A percentile compares a stretch with the other conserved stretches of the same genome.
These are phyloP conservation scores for Lagocephalus sceleratus DNA, from an alignment of 2,797 vertebrate species.

Conservation along the genomic window DNA sequence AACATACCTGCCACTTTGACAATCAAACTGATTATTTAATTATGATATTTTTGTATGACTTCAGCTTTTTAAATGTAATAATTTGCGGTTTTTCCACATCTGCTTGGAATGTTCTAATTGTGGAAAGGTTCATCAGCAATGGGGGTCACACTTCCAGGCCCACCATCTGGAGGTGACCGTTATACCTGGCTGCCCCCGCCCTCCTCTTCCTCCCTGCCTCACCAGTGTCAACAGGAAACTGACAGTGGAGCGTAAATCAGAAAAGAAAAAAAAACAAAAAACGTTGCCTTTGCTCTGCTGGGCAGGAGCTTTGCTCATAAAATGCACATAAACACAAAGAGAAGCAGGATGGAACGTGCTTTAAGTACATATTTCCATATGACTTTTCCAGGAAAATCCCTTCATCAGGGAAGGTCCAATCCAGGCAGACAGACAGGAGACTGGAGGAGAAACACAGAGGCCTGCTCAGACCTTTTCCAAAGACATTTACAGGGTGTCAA, in stretches of 20 bases:
- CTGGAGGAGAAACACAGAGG: conserved; percentile 45
- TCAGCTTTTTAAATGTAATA: no score
- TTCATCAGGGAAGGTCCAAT: conserved; percentile 62
- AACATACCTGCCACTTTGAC: no score
- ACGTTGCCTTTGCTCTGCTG: conserved; percentile 74
- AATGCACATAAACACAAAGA: conserved; percentile 43
- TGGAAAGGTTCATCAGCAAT: no score
- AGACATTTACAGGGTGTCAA: conserved; percentile 29
- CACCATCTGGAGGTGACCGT: conserved; percentile 16
- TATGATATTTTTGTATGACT: no score
- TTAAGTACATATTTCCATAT: conserved; percentile 73
- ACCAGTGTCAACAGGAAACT: conserved; percentile 66
- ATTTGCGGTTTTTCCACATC: no score
- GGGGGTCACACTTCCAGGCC: not conserved
- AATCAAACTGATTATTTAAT: no score
- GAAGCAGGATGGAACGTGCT: conserved; percentile 71
- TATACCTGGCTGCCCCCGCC: conserved; percentile 24
- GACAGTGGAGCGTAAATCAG: conserved; percentile 37
- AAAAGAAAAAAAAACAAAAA: conserved; percentile 50
- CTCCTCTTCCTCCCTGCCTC: conserved; percentile 47
- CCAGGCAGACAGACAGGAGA: conserved; percentile 72
- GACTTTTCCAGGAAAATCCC: conserved; percentile 78
- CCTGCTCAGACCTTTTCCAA: conserved; percentile 22
- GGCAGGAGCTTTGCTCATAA: conserved; percentile 64
- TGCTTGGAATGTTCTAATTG: no score